phyloP scores from a whole-genome alignment of 2,113 vertebrate genomes.

The Delphinapterus leucas region DNA sequence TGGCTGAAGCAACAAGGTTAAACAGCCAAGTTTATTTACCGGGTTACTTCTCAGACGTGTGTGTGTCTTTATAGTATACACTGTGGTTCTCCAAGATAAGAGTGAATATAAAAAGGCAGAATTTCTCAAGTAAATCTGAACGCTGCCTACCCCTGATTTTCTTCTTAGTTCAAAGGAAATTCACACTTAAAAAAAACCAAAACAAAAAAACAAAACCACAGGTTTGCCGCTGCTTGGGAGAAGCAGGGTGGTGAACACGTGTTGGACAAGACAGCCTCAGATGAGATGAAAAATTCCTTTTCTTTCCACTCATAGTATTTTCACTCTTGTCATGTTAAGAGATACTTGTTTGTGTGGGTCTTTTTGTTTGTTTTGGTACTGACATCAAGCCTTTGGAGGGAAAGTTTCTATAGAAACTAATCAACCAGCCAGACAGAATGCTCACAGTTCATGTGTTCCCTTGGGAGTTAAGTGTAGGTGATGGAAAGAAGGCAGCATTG shows the following conservation, averaged over 20 bases:
- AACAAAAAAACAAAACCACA: not conserved
- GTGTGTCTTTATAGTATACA: not conserved
- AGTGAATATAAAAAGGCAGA: not conserved
- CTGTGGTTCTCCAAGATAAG: not conserved
- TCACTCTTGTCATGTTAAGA: not conserved
- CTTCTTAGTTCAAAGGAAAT: not conserved
- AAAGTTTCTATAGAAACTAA: conserved; percentile 26
- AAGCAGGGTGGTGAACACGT: not conserved
- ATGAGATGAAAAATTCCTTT: not conserved
- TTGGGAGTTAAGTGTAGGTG: not conserved
- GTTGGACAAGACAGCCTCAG: not conserved
- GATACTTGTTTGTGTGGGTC: not conserved
- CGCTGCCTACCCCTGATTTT: not conserved
- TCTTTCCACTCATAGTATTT: not conserved
- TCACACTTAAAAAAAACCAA: not conserved
- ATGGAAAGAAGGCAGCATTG: not conserved
- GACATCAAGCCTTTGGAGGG: not conserved
- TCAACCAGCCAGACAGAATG: not conserved
- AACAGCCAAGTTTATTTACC: not conserved
- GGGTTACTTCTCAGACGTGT: not conserved
- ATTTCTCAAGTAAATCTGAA: not conserved
- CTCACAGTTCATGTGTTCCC: not conserved
- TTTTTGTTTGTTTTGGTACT: not conserved
- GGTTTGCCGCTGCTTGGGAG: not conserved
- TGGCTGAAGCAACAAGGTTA: not conserved